phyloP scores from a whole-genome alignment of 2,797 vertebrate species.

The Trachurus trachurus region DNA sequence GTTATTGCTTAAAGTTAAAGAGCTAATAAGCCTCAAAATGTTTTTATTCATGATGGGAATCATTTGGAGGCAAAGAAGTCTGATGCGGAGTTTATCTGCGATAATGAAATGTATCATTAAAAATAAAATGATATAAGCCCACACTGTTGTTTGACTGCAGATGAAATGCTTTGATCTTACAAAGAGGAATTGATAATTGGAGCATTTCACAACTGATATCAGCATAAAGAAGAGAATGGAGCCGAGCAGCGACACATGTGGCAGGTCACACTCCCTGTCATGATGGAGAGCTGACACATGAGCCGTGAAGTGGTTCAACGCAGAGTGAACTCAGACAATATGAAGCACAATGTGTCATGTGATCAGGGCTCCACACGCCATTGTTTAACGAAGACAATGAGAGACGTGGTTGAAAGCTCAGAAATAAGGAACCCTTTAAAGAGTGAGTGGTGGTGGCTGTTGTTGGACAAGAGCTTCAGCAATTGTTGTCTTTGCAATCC shows the following conservation, averaged over 20 bases:
- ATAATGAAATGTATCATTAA: constrained; percentile 53
- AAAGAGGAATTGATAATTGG: constrained; percentile 8
- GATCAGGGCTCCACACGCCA: background rate
- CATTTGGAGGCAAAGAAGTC: constrained; percentile 14
- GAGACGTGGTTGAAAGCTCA: background rate
- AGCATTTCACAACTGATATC: constrained; percentile 30
- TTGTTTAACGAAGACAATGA: background rate
- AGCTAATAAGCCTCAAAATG: constrained; percentile 63
- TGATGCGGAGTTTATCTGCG: constrained; percentile 42
- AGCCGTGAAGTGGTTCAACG: background rate
- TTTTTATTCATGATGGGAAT: constrained; percentile 48
- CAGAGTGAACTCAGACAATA: background rate
- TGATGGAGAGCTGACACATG: background rate
- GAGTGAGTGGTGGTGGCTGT: too few relatives aligned
- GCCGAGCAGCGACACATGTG: background rate
- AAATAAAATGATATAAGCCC: constrained; percentile 32
- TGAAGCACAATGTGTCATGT: background rate
- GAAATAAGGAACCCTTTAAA: background rate
- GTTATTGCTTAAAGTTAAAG: constrained; percentile 75
- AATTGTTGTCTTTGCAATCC: too few relatives aligned
- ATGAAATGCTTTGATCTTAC: constrained; percentile 38
- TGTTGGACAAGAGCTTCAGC: too few relatives aligned
- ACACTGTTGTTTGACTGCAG: constrained; percentile 27
- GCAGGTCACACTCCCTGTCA: constrained; percentile 16
- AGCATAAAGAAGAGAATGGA: constrained; percentile 14